These are phyloP conservation scores for Saccopteryx bilineata DNA, from an alignment of 2,113 vertebrate genomes.

Conservation along the genomic window DNA sequence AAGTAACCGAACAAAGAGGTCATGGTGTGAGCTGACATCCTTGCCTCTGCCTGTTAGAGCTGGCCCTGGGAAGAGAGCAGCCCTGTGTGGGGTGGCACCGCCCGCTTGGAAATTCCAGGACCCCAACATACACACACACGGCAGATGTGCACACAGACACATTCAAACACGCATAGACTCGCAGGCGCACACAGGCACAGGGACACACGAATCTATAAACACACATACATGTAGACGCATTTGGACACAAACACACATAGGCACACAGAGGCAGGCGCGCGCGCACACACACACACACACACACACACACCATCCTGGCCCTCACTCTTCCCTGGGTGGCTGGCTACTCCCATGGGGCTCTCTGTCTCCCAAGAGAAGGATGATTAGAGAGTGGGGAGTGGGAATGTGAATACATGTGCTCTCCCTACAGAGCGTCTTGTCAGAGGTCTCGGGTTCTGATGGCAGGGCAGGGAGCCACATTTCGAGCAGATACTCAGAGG, in stretches of 20 bases:
- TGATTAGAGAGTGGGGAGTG: background rate
- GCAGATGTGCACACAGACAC: background rate
- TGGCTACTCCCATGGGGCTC: too few relatives aligned
- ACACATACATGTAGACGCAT: rapidly evolving
- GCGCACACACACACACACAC: background rate
- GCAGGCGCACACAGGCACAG: background rate
- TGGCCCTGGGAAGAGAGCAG: background rate
- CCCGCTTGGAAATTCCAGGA: background rate
- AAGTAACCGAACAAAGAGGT: slow-evolving; percentile 19
- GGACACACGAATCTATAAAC: background rate
- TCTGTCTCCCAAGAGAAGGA: background rate
- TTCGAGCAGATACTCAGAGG: background rate
- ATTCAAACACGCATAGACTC: background rate
- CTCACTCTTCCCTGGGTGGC: background rate
- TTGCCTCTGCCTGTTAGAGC: background rate
- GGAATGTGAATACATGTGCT: background rate
- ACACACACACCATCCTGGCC: background rate
- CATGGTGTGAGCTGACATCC: background rate
- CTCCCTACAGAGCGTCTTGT: background rate
- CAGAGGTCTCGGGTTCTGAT: background rate
- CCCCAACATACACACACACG: background rate
- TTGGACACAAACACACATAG: background rate
- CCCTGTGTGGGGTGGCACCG: background rate
- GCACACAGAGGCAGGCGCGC: too few relatives aligned
- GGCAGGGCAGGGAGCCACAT: background rate